Evolutionary conservation across 2,888 invertebrate genomes (phyloP).

Genomic region (Labia minor): DNA sequence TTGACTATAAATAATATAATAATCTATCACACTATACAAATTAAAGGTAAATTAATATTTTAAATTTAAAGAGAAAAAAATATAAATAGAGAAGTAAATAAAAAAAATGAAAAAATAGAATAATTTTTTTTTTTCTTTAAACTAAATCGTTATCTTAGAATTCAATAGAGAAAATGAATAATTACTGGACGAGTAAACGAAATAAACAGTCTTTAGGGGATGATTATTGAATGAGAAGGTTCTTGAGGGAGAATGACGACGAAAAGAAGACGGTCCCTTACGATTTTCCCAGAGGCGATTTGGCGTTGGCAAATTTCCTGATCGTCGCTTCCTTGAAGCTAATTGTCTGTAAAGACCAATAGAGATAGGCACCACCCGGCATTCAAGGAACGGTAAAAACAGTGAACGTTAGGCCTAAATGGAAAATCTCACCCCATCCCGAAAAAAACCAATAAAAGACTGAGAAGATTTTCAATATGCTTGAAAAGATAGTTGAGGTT

Average conservation of each 20-base stretch:
- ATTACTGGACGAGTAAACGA: not conserved
- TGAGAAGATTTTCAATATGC: not conserved
- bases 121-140: too few relatives aligned
- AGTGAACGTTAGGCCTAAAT: slow-evolving; percentile 7
- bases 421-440: not conserved
- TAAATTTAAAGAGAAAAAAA: too few relatives aligned
- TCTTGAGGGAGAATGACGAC: not conserved
- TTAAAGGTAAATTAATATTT: too few relatives aligned
- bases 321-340: not conserved
- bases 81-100: too few relatives aligned
- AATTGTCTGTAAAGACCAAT: slow-evolving; percentile 7
- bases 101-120: too few relatives aligned
- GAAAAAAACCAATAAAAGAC: not conserved
- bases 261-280: not conserved
- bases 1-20: too few relatives aligned
- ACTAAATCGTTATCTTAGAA: too few relatives aligned
- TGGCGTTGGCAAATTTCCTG: slow-evolving; percentile 13
- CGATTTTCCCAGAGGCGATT: not conserved
- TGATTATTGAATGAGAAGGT: not conserved
- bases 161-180: not conserved
- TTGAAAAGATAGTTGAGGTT: not conserved
- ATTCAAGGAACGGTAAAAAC: slow-evolving; percentile 1
- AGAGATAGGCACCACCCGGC: slow-evolving; percentile 1
- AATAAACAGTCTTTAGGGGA: not conserved
- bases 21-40: too few relatives aligned